These are phyloP conservation scores for Callyntrura sp. DNA, from an alignment of 2,888 invertebrate genomes.

Conservation along the genomic window DNA sequence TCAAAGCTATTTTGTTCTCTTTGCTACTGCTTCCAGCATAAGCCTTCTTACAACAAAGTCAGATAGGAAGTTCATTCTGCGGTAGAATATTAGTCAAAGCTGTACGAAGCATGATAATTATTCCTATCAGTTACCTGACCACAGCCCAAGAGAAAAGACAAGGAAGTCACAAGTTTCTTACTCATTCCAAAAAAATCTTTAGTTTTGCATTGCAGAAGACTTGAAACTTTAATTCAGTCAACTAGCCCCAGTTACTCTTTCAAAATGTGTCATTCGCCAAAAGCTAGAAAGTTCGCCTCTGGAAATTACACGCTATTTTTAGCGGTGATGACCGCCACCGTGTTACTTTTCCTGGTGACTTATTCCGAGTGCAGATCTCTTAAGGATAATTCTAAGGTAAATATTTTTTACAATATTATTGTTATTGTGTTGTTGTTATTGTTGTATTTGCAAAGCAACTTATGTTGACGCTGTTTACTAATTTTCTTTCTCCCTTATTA, in stretches of 20 bases:
- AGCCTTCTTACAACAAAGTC: background rate
- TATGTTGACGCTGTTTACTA: too few relatives aligned
- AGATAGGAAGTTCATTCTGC: background rate
- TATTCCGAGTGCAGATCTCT: constrained; percentile 61
- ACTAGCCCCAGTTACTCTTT: background rate
- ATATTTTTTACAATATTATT: too few relatives aligned
- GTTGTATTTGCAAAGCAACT: too few relatives aligned
- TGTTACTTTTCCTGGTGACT: constrained; percentile 50
- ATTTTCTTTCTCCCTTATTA: constrained; percentile 9
- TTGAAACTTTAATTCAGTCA: background rate
- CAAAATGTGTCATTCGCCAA: constrained; percentile 12
- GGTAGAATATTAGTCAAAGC: background rate
- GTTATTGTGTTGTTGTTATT: too few relatives aligned
- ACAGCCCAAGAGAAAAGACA: background rate
- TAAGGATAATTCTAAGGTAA: constrained; percentile 64
- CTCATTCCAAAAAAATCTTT: background rate
- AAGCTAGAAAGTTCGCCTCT: constrained; percentile 51
- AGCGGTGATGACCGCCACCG: background rate
- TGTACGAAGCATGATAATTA: background rate
- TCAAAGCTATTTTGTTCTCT: background rate
- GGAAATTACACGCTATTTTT: constrained; percentile 19
- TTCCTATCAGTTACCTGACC: background rate
- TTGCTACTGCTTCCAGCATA: background rate
- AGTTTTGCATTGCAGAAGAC: too few relatives aligned
- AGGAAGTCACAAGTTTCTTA: background rate